Percentiles rank a stretch among this genome's conserved stretches.
Conservation (phyloP, 2,113 vertebrate genomes). For the Podarcis cretensis region DNA sequence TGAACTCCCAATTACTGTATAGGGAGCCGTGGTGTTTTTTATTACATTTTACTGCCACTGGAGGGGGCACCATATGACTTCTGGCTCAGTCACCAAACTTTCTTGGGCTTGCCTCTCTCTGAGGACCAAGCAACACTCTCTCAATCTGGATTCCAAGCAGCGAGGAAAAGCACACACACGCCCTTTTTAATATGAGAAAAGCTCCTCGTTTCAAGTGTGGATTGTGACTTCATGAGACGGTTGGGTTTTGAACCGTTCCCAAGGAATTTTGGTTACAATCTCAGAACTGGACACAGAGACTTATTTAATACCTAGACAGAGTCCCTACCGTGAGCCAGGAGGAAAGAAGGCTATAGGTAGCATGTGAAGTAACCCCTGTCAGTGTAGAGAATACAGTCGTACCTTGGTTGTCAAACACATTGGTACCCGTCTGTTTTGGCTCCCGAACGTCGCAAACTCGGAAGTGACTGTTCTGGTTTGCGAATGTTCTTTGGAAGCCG, state of each 20-base stretch:
- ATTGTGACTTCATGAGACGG: too few species aligned
- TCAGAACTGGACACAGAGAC: not conserved
- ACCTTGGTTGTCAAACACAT: too few species aligned
- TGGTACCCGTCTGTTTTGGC: too few species aligned
- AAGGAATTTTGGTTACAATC: not conserved
- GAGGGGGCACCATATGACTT: not conserved
- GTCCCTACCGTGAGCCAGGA: not conserved
- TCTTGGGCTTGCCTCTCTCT: not conserved
- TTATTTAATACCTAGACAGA: not conserved
- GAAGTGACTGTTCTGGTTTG: too few species aligned
- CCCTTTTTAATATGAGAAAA: too few species aligned
- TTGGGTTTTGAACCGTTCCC: not conserved
- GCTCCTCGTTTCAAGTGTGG: not conserved
- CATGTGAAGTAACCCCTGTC: not conserved
- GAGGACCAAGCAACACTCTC: not conserved
- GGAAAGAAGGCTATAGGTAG: not conserved
- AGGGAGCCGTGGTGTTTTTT: not conserved
- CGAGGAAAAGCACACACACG: too few species aligned
- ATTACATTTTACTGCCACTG: not conserved
- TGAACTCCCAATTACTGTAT: not conserved
- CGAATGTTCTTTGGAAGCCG: too few species aligned
- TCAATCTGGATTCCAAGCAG: not conserved
- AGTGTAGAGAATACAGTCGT: too few species aligned
- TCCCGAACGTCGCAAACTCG: too few species aligned
- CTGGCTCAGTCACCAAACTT: not conserved